Base-by-base conservation (phyloP, 1,140 invertebrate genomes). In the Temnothorax curvispinosus region DNA sequence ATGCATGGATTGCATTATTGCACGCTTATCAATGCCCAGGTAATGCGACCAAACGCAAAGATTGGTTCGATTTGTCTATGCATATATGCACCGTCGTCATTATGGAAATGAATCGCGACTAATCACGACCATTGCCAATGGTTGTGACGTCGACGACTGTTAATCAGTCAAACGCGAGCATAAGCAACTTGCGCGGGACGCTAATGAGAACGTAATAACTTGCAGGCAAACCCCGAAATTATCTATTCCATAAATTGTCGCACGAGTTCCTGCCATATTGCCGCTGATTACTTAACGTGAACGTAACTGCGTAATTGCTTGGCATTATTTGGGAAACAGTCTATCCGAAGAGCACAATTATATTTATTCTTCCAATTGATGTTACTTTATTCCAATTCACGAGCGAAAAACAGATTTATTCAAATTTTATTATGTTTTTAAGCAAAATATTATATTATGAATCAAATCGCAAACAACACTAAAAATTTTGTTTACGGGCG, bases 71-170 rank as follows among this genome's bases (percentile, higher is more conserved):
- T 38, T 32, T 7, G n/a, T 13, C 27, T 11, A 35, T 71, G 50
- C 35, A 54, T 54, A 27, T 41, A 27, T 41, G 21, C 77, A 18
- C 27, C 15, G 8, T 62, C 77, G 64, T 71, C 87, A 27, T 85
- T 85, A 88, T 77, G 88, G 87, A 89, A 88, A 85, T 77, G 56
- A 88, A 32, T 76, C 60, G 32, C 54, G 74, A 77, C 84, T 78
- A 80, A 86, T 88, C 71, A 86, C 58, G 58, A 4, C n/a, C 69
- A 74, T 74, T 84, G 80, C 69, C 80, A 75, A 84, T 84, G 62
- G 67, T 13, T 62, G 47, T 60, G 69, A 82, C 85, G 58, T 80
- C 85, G 47, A 74, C 86, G 86, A 74, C 62, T 69, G 77, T 82
- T 86, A 86, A 86, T 86, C 64, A 81, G 62, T 50, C 27, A 71